These are phyloP conservation scores for Heterocephalus glaber DNA, from an alignment of 2,113 vertebrate species.

Conservation along the genomic window DNA sequence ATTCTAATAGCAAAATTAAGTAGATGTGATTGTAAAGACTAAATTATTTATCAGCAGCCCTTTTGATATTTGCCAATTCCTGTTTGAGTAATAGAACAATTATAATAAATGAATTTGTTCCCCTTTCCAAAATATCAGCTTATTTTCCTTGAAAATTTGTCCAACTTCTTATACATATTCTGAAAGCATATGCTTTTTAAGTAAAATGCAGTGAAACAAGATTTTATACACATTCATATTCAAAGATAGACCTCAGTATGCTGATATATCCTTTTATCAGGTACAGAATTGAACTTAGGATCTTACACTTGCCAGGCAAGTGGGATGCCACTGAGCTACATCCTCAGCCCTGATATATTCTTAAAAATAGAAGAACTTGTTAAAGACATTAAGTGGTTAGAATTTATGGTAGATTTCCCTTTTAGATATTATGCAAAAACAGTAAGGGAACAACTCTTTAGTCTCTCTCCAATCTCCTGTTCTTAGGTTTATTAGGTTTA, in stretches of 20 bases:
- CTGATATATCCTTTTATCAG: background rate
- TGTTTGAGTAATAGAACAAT: background rate
- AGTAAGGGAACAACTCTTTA: background rate
- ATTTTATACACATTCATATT: background rate
- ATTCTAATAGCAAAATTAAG: background rate
- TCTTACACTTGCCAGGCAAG: too few relatives aligned
- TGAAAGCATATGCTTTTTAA: slow-evolving; percentile 25
- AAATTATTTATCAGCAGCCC: background rate
- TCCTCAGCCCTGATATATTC: too few relatives aligned
- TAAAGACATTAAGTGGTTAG: background rate
- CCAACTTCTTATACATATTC: background rate
- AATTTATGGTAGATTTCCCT: background rate
- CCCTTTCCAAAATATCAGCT: background rate
- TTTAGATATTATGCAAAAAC: background rate
- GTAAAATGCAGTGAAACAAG: background rate
- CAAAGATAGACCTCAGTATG: background rate
- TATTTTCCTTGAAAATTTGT: background rate
- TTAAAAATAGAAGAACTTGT: background rate
- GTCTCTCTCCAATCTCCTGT: background rate
- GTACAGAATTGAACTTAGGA: too few relatives aligned
- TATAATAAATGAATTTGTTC: background rate
- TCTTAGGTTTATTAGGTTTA: background rate
- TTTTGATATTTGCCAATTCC: background rate
- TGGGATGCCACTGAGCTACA: too few relatives aligned
- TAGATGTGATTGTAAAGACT: background rate